Conservation (phyloP, 2,113 vertebrate species). For the Etheostoma spectabile region DNA sequence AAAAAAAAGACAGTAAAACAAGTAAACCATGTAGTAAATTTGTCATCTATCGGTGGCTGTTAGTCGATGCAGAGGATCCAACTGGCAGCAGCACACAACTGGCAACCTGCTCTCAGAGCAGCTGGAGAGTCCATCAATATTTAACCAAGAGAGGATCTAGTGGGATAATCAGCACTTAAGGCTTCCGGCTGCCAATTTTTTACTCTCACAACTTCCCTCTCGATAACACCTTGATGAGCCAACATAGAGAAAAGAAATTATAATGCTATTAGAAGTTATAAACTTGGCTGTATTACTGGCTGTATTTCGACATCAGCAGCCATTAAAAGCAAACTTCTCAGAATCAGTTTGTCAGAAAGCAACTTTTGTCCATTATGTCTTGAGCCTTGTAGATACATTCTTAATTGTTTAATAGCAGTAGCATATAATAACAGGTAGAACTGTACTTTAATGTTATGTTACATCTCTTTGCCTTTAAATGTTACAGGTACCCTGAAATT, state of each 20-base stretch:
- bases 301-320: background rate
- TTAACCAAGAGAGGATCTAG: constrained; percentile 35
- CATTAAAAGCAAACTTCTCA: background rate
- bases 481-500: constrained; percentile 92
- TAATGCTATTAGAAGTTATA: background rate
- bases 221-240: background rate
- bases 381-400: too few relatives aligned
- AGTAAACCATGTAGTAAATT: too few relatives aligned
- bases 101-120: constrained; percentile 32
- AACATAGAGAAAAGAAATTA: background rate
- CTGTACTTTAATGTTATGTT: background rate
- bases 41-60: background rate
- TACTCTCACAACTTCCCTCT: background rate
- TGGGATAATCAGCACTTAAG: constrained; percentile 34
- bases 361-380: background rate
- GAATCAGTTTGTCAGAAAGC: background rate
- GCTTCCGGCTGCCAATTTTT: constrained; percentile 3
- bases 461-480: background rate
- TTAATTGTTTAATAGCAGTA: too few relatives aligned
- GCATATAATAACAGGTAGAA: background rate
- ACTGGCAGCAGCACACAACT: constrained; percentile 28
- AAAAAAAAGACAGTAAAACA: too few relatives aligned
- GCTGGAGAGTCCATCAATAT: constrained; percentile 58
- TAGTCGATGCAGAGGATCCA: background rate
- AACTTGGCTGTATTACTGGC: background rate